Percentiles rank a stretch among this genome's conserved stretches.
phyloP scores from a whole-genome alignment of 2,113 vertebrate species.

The Poeciliopsis retropinna region DNA sequence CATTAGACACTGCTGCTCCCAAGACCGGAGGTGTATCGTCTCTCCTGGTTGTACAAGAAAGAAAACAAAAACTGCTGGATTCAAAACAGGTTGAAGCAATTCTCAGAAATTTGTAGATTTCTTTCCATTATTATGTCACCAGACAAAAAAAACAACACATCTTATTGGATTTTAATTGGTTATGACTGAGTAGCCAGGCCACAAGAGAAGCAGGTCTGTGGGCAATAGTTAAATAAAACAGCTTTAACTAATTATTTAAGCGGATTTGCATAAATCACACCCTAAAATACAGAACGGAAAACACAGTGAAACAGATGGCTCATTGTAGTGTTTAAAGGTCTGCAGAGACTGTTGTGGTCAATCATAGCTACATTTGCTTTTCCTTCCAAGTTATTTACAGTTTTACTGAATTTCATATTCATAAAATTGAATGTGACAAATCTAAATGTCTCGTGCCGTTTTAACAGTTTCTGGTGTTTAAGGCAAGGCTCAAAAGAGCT shows the following conservation, averaged over 20 bases:
- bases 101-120: too few species aligned
- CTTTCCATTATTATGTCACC: too few species aligned
- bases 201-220: too few species aligned
- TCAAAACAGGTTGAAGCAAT: not conserved
- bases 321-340: not conserved
- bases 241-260: not conserved
- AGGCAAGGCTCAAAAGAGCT: not conserved
- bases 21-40: not conserved
- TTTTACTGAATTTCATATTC: not conserved
- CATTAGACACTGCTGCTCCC: not conserved
- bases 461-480: not conserved
- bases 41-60: not conserved
- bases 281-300: not conserved
- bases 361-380: not conserved
- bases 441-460: not conserved
- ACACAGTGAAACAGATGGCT: not conserved
- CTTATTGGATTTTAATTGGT: too few species aligned
- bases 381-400: not conserved
- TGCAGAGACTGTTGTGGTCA: not conserved
- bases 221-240: too few species aligned
- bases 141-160: too few species aligned
- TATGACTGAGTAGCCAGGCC: too few species aligned
- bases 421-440: not conserved
- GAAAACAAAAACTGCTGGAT: not conserved
- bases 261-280: not conserved